Percentiles rank a stretch among this genome's conserved stretches.
Evolutionary conservation across 2,113 vertebrate species (phyloP).

Genomic region (Pangasianodon hypophthalmus): DNA sequence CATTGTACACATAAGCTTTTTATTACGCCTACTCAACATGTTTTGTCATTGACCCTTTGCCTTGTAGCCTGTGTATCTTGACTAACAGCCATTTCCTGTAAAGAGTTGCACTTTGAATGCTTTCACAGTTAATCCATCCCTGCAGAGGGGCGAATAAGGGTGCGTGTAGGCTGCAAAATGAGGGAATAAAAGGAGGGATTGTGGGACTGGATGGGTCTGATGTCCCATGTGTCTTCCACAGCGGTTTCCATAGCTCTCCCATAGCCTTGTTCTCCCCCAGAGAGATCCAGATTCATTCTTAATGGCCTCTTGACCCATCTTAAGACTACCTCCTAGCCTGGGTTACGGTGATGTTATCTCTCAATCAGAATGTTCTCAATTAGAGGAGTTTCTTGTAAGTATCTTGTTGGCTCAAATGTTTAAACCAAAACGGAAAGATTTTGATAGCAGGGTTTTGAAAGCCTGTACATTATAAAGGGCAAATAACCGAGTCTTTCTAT

Average conservation of each 20-base stretch:
- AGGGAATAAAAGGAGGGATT: slow-evolving; percentile 40
- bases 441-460: slow-evolving; percentile 48
- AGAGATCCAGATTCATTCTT: slow-evolving; percentile 35
- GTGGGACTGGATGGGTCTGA: slow-evolving; percentile 34
- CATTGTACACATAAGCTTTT: neutral
- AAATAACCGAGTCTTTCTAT: neutral
- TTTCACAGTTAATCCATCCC: slow-evolving; percentile 37
- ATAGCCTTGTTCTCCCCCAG: neutral
- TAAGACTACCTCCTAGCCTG: slow-evolving; percentile 34
- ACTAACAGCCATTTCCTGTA: slow-evolving; percentile 24
- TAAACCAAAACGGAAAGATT: slow-evolving; percentile 57
- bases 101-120: slow-evolving; percentile 18
- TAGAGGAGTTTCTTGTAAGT: slow-evolving; percentile 51
- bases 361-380: slow-evolving; percentile 64
- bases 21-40: neutral
- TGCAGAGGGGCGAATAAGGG: slow-evolving; percentile 9
- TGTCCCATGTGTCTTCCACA: slow-evolving; percentile 37
- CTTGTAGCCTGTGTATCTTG: slow-evolving; percentile 16
- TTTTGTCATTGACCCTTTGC: neutral
- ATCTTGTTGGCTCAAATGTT: slow-evolving; percentile 59
- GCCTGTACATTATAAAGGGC: neutral
- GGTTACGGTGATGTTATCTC: slow-evolving; percentile 57
- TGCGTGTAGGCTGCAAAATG: slow-evolving; percentile 13
- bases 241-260: slow-evolving; percentile 48
- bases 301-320: slow-evolving; percentile 13